Evolutionary conservation across 2,113 vertebrate species (phyloP), one percentile per base, ranked within the genome.

Genomic region (Brachirus orientalis): DNA sequence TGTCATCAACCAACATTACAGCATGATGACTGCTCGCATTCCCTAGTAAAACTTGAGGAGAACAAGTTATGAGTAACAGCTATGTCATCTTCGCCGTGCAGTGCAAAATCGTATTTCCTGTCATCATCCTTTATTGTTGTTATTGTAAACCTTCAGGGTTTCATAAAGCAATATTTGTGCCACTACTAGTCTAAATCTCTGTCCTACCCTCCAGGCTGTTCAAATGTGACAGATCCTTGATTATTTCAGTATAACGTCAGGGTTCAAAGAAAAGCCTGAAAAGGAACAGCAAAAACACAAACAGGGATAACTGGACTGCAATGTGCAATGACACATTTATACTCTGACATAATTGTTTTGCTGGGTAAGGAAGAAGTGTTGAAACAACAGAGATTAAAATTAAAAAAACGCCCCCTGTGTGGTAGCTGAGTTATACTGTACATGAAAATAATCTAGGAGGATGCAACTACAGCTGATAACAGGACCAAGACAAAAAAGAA

Each of bases 51-150:
- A 79, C 79, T 81, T 77, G 54, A 80, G 69, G 77, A 62, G 62
- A 44, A 55, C 66, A 58, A 77, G 77, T 81, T 68, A 80, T 82
- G 82, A 90, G 75, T 75, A 82, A 69, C 75, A 65, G 61, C 65
- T 48, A 62, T 41, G 60, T 72, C 85, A 79, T 72, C 85, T 77
- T 82, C 77, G 20, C 46, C 11, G 47, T 52, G 50, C 62, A 61
- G 53, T 41, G 62, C 22, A 55, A 69, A 86, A 75, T 41, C 79
- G 46, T 55, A 61, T 64, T 51, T 56, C 51, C 56, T 16, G 11
- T 69, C 76, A 69, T 77, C 67, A 41, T 79, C 46, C 60, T 58
- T 71, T 72, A 51, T 72, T 71, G 54, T 79, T 63, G 72, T 63
- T 66, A 72, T 63, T 68, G 58, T 72, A 69, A 79, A 72, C 17